Conservation (phyloP, 2,888 invertebrate genomes). For the Chloroclystis v-ata region DNA sequence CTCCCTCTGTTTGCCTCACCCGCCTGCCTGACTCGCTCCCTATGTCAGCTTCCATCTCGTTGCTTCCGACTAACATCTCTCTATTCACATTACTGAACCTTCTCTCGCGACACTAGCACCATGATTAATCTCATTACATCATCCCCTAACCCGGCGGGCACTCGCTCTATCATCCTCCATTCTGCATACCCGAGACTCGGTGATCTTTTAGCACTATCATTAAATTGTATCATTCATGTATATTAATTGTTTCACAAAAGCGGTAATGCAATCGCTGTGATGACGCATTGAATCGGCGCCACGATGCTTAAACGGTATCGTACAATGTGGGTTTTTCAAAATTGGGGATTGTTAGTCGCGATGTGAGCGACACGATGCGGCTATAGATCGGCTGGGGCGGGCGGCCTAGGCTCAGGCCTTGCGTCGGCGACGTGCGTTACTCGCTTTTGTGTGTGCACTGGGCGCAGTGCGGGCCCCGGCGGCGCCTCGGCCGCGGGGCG, state of each 20-base stretch:
- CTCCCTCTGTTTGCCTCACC: constrained; percentile 70
- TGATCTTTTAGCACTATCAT: constrained; percentile 63
- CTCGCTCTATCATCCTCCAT: constrained; percentile 47
- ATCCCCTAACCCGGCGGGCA: constrained; percentile 53
- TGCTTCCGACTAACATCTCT: constrained; percentile 71
- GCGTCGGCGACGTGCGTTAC: constrained; percentile 77
- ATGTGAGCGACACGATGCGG: constrained; percentile 26
- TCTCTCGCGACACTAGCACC: constrained; percentile 64
- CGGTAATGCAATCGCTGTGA: constrained; percentile 77
- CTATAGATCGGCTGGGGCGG: constrained; percentile 48
- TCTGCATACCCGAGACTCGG: constrained; percentile 51
- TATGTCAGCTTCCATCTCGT: constrained; percentile 68
- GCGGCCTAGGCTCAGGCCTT: constrained; percentile 38
- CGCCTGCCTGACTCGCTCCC: constrained; percentile 62
- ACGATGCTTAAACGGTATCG: constrained; percentile 36
- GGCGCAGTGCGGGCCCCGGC: constrained; percentile 76
- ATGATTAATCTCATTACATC: constrained; percentile 51
- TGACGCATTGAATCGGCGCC: constrained; percentile 49
- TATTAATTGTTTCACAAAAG: constrained; percentile 77
- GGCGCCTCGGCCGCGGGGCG: constrained; percentile 72
- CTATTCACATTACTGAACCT: constrained; percentile 41
- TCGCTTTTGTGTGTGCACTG: constrained; percentile 78
- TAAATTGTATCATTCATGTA: constrained; percentile 50
- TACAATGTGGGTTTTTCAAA: constrained; percentile 40
- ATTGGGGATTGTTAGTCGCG: constrained; percentile 35